Evolutionary conservation across 2,113 vertebrate genomes (phyloP).

Genomic region (Pleuronectes platessa): DNA sequence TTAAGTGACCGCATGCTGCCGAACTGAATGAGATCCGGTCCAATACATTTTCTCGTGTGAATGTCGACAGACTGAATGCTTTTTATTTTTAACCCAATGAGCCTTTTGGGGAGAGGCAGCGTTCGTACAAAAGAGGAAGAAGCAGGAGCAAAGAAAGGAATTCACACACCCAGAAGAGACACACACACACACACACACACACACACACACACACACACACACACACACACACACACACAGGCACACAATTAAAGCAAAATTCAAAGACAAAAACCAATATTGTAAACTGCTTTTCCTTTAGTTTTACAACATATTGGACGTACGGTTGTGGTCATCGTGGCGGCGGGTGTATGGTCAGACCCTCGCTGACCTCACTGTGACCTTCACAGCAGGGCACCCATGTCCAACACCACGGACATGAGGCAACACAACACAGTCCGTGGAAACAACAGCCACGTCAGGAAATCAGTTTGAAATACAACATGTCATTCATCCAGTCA

Average conservation of each 20-base stretch:
- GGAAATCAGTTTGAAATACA: slow-evolving; percentile 48
- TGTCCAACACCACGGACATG: slow-evolving; percentile 82
- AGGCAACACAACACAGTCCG: slow-evolving; percentile 73
- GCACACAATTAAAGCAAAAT: background rate
- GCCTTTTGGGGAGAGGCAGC: background rate
- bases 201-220: background rate
- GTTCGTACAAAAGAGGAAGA: background rate
- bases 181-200: background rate
- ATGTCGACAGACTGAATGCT: slow-evolving; percentile 25
- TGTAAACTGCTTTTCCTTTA: background rate
- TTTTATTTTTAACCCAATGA: slow-evolving; percentile 18
- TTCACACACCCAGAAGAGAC: slow-evolving; percentile 26
- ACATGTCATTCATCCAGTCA: slow-evolving; percentile 4
- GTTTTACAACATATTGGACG: background rate
- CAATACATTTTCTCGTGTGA: slow-evolving; percentile 35
- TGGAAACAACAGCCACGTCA: slow-evolving; percentile 51
- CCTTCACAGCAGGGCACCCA: slow-evolving; percentile 83
- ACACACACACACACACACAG: background rate
- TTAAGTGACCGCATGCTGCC: slow-evolving; percentile 37
- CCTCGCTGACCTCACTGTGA: slow-evolving; percentile 82
- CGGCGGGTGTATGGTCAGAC: slow-evolving; percentile 60
- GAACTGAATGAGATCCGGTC: slow-evolving; percentile 41
- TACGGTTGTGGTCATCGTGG: slow-evolving; percentile 27
- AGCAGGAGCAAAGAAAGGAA: slow-evolving; percentile 14
- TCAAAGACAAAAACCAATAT: background rate